phyloP scores from a whole-genome alignment of 2,797 vertebrate species.

The Halcyon leucocephala region DNA sequence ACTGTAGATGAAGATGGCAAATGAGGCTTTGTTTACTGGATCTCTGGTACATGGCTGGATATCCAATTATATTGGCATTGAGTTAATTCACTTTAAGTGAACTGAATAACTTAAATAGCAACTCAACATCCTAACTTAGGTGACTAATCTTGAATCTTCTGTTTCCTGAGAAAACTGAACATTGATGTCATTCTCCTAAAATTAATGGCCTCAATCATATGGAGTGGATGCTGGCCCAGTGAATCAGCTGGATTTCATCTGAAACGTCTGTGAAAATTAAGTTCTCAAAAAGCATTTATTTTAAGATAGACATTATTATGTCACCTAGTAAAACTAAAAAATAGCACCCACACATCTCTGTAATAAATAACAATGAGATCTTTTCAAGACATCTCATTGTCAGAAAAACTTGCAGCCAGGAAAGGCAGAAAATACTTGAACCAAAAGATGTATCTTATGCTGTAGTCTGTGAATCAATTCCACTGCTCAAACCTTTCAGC shows the following conservation, averaged over 20 bases:
- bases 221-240: constrained; percentile 26
- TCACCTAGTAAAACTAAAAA: constrained; percentile 56
- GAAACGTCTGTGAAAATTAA: constrained; percentile 45
- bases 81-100: neutral
- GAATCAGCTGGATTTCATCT: constrained; percentile 49
- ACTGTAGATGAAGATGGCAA: neutral
- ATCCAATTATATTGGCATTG: neutral
- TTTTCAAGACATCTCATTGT: neutral
- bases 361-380: constrained; percentile 33
- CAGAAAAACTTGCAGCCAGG: constrained; percentile 26
- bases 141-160: neutral
- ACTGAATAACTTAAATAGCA: neutral
- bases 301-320: constrained; percentile 44
- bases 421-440: constrained; percentile 48
- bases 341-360: constrained; percentile 25
- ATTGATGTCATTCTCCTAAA: constrained; percentile 27
- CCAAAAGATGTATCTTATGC: constrained; percentile 6
- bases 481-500: neutral
- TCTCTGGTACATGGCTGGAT: neutral
- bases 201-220: constrained; percentile 20
- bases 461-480: constrained; percentile 16
- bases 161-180: neutral
- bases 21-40: neutral
- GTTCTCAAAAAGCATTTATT: constrained; percentile 46
- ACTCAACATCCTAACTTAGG: neutral